Percentiles rank a stretch among this genome's conserved stretches.
These are phyloP conservation scores for Chouioia cunea DNA, from an alignment of 2,888 invertebrate genomes.

Conservation along the genomic window DNA sequence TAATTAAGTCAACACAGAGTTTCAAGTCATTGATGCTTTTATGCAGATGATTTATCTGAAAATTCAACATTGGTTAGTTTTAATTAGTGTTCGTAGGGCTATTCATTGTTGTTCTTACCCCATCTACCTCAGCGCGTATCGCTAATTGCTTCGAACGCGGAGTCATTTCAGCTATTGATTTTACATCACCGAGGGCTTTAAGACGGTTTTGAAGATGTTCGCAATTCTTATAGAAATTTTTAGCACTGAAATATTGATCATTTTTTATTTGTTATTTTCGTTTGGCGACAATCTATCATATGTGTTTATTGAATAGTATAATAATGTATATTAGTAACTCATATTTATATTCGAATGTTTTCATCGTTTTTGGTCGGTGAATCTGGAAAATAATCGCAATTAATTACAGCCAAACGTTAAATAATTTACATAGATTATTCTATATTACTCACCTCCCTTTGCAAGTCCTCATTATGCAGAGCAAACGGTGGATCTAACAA, in stretches of 20 bases:
- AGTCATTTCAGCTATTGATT: constrained; percentile 8
- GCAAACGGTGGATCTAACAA: constrained; percentile 25
- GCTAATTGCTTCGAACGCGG: constrained; percentile 12
- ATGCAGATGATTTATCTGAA: constrained; percentile 33
- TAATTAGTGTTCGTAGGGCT: neutral
- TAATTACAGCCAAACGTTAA: neutral
- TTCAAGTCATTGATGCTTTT: constrained; percentile 18
- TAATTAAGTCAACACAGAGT: constrained; percentile 9
- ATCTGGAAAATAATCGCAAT: constrained; percentile 1
- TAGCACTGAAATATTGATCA: constrained; percentile 9
- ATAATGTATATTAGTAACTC: neutral
- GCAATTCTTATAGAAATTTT: constrained; percentile 20
- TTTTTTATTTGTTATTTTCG: neutral
- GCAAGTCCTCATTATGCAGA: neutral
- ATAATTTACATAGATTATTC: constrained; percentile 1
- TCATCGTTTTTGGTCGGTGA: neutral
- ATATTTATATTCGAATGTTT: neutral
- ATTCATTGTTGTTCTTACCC: constrained; percentile 9
- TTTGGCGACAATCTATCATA: neutral
- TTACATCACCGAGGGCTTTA: constrained; percentile 8
- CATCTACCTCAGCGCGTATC: constrained; percentile 26
- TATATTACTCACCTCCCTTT: constrained; percentile 1
- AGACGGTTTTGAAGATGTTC: constrained; percentile 8
- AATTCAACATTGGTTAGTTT: constrained; percentile 6
- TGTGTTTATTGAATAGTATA: neutral